Percentiles rank a stretch among this genome's conserved stretches.
These are phyloP conservation scores for Pristionchus exspectatus DNA, from an alignment of 2,888 invertebrate species.

Conservation along the genomic window DNA sequence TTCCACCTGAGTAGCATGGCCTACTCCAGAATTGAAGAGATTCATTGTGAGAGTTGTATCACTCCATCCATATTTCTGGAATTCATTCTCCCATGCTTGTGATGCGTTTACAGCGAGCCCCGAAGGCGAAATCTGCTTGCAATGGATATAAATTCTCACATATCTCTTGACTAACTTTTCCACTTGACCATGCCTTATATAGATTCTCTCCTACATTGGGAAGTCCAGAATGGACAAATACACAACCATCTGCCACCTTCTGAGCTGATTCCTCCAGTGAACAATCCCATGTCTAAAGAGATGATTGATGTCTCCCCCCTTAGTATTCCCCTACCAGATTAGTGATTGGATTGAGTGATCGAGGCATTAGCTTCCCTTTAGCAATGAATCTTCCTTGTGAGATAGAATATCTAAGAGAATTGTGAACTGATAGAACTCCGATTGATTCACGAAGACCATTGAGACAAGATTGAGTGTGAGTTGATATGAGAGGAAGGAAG, in stretches of 20 bases:
- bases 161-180: background rate
- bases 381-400: slow-evolving; percentile 37
- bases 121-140: background rate
- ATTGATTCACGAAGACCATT: slow-evolving; percentile 29
- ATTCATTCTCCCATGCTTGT: slow-evolving; percentile 59
- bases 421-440: slow-evolving; percentile 41
- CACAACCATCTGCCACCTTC: slow-evolving; percentile 26
- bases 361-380: slow-evolving; percentile 38
- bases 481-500: background rate
- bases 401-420: slow-evolving; percentile 34
- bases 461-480: slow-evolving; percentile 24
- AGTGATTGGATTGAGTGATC: background rate
- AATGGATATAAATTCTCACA: background rate
- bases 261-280: slow-evolving; percentile 35
- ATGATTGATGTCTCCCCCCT: background rate
- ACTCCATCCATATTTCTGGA: slow-evolving; percentile 61
- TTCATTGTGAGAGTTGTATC: slow-evolving; percentile 55
- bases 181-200: slow-evolving; percentile 35
- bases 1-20: slow-evolving; percentile 60
- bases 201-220: slow-evolving; percentile 53
- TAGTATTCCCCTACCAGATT: background rate
- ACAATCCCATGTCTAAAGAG: slow-evolving; percentile 53
- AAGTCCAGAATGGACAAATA: slow-evolving; percentile 33
- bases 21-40: slow-evolving; percentile 59
- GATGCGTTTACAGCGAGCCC: slow-evolving; percentile 6